Evolutionary conservation across 2,888 invertebrate species (phyloP), one percentile per base, ranked within the genome.

Genomic region (Microchrysa polita): DNA sequence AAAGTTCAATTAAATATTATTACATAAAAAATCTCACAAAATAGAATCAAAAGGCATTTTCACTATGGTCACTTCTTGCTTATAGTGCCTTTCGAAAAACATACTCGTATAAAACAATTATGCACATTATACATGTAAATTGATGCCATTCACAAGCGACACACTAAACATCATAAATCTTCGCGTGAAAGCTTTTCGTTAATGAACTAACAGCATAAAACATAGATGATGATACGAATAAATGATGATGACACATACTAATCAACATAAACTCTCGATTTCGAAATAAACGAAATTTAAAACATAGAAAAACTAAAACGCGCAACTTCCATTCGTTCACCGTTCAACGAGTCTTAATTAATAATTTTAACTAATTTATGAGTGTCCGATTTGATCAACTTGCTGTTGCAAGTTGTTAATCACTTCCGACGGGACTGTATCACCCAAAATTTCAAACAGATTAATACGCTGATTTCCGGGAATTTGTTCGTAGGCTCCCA

Each of bases 321-420:
- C n/a, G 40, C 18, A 42, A 14, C 42, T 34, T 18, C 48, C 20
- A 20, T 44, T 18, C 53, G 27, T 34, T 16, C 1, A 12, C 2
- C 22, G 18, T 57, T 5, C 16, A 5, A 52, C 5, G 18, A 52
- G 18, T n/a, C n/a, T n/a, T n/a, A n/a, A n/a, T 44, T 14, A 44
- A 44, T 52, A 16, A 52, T 7, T n/a, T 14, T 61, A 34, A 34
- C 27, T 34, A 34, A 34, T 34, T 84, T 86, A 89, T 81, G 90
- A 88, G 79, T 87, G 88, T 79, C 94, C 94, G 80, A 95, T 91
- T 85, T 92, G 91, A 84, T 95, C 94, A 80, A 95, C 91, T 86
- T 94, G 94, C 72, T 90, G 86, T 83, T 95, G 94, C 76, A 95
- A 88, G 86, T 95, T 95, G 87, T 91, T 93, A 83, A 95, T 93